These are phyloP conservation scores for Chouioia cunea DNA, from an alignment of 2,888 invertebrate species.

Conservation along the genomic window DNA sequence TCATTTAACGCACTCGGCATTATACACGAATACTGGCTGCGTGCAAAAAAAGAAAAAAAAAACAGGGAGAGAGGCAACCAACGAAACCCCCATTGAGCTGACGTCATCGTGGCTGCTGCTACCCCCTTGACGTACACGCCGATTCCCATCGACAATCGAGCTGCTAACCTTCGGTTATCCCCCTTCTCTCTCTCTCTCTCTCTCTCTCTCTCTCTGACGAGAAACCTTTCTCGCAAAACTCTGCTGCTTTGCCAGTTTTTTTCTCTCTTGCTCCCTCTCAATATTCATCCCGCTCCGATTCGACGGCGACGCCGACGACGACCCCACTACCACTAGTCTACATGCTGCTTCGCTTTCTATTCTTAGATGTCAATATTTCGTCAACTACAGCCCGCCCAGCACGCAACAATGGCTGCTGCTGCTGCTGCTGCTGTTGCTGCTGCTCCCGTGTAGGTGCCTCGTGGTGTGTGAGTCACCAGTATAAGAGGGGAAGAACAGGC, in stretches of 20 bases:
- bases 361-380: slow-evolving; percentile 68
- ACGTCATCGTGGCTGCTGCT: slow-evolving; percentile 47
- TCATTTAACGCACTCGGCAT: slow-evolving; percentile 39
- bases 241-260: slow-evolving; percentile 41
- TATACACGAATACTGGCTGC: slow-evolving; percentile 5
- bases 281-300: slow-evolving; percentile 40
- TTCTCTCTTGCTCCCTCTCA: slow-evolving; percentile 41
- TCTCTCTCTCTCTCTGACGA: slow-evolving; percentile 40
- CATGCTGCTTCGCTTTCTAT: slow-evolving; percentile 58
- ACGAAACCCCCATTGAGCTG: slow-evolving; percentile 36
- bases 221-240: neutral
- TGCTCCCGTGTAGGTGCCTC: slow-evolving; percentile 10
- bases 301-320: slow-evolving; percentile 45
- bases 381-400: slow-evolving; percentile 62
- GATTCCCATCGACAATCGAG: slow-evolving; percentile 49
- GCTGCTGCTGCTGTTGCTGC: neutral
- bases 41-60: neutral
- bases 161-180: slow-evolving; percentile 45
- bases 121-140: slow-evolving; percentile 49
- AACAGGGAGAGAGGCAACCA: slow-evolving; percentile 13
- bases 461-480: slow-evolving; percentile 14
- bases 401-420: slow-evolving; percentile 55
- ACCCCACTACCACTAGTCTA: slow-evolving; percentile 53
- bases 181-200: slow-evolving; percentile 38
- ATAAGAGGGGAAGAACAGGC: no score